Base-by-base conservation (phyloP, 2,888 invertebrate genomes). In the Noctua janthina region DNA sequence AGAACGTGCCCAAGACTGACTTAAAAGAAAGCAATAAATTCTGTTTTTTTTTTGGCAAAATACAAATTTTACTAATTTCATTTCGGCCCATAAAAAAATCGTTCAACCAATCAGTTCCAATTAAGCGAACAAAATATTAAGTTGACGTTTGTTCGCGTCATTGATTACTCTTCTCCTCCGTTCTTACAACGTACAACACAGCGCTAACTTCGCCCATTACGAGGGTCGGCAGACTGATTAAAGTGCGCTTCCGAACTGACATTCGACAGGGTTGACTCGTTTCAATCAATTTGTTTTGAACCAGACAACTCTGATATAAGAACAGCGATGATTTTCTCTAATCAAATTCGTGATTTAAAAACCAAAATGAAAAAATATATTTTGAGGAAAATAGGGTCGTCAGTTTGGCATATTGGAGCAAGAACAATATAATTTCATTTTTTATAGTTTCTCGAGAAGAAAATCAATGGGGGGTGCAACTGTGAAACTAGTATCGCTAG, bases 221-320 rank as follows among this genome's bases (percentile, higher is more conserved):
- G 29, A 17, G 29, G 46, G 39, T 46, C 29, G 64, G 39, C 78
- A 73, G 71, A 82, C 77, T 79, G 86, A 83, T 83, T 83, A 85
- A 81, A 88, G 76, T 86, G 79, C 76, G 78, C 81, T 85, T 72
- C 35, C 76, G 54, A 86, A 82, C 72, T 88, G 84, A 84, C 87
- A 77, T 77, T 35, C n/a, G 20, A 46, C 51, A 64, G 68, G 78
- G 56, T 6, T 56, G 29, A 8, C 35, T 66, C 43, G 7, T 23
- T 43, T 4, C n/a, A 54, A 74, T 74, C 11, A 46, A 76, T 76
- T 43, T 56, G 3, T 59, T 35, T 56, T 35, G 15, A 75, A 39
- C n/a, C 20, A 8, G 20, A 1, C 54, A 29, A 54, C 20, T 7
- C 17, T 15, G 46, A 2, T 17, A 23, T n/a, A 46, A 17, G n/a